Conservation (phyloP, 35 echinoderm and acorn worm genomes). For the Anneissia japonica region DNA sequence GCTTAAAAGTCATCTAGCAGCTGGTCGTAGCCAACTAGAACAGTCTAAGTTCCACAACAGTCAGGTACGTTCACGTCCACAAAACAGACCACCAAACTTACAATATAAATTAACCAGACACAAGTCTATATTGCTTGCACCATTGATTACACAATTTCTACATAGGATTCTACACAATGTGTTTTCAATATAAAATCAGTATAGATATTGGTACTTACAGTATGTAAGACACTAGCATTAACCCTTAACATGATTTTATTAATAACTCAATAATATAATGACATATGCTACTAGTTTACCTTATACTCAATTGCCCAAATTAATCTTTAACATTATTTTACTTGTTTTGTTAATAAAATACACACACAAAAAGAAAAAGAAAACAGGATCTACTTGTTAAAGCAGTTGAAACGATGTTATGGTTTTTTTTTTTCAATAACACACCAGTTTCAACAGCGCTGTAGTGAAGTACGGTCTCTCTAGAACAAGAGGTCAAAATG, state of each 20-base stretch:
- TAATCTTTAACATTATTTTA: not conserved
- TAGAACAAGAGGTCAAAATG: not conserved
- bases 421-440: not conserved
- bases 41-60: not conserved
- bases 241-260: not conserved
- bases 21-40: not conserved
- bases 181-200: not conserved
- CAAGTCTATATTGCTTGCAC: not conserved
- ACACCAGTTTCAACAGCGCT: not conserved
- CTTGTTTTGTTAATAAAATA: conserved; percentile 2
- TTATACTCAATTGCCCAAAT: conserved; percentile 1
- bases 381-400: not conserved
- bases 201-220: not conserved
- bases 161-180: not conserved
- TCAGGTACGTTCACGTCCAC: conserved; percentile 1
- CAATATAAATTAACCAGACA: conserved; percentile 2
- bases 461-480: not conserved
- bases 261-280: not conserved
- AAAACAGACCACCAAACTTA: not conserved
- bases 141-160: not conserved
- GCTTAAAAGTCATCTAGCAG: not conserved
- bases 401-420: not conserved
- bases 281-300: not conserved
- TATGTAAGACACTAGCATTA: not conserved
- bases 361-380: not conserved